phyloP scores from a whole-genome alignment of 2,797 vertebrate species.

The Gobio occitaniae region DNA sequence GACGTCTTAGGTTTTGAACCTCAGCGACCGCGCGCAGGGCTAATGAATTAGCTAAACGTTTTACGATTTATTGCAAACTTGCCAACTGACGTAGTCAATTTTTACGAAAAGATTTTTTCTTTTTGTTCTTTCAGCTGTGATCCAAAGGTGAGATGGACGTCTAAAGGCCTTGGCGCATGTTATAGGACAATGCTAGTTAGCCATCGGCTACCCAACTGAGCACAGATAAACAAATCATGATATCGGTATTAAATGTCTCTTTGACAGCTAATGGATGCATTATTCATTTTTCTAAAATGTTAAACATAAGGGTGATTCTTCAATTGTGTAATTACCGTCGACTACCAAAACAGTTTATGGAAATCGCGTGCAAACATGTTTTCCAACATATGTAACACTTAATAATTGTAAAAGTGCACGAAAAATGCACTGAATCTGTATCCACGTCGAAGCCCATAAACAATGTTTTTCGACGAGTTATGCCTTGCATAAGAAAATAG shows the following conservation, averaged over 20 bases:
- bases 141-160: slow-evolving; percentile 13
- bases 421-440: neutral
- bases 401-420: neutral
- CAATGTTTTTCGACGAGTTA: neutral
- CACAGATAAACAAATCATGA: slow-evolving; percentile 26
- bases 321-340: neutral
- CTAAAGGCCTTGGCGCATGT: slow-evolving; percentile 13
- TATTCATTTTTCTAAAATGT: neutral
- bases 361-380: neutral
- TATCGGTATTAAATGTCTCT: neutral
- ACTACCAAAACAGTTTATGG: neutral
- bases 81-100: neutral
- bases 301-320: neutral
- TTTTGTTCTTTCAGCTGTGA: neutral
- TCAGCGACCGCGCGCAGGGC: slow-evolving; percentile 57
- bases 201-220: slow-evolving; percentile 25
- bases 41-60: slow-evolving; percentile 19
- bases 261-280: neutral
- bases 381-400: neutral
- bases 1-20: slow-evolving; percentile 64
- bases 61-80: neutral
- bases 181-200: slow-evolving; percentile 31
- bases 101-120: neutral
- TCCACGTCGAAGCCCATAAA: neutral
- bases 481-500: neutral